Evolutionary conservation across 2,113 vertebrate genomes (phyloP), one percentile per base, ranked within the genome.

Genomic region (Columba janthina): DNA sequence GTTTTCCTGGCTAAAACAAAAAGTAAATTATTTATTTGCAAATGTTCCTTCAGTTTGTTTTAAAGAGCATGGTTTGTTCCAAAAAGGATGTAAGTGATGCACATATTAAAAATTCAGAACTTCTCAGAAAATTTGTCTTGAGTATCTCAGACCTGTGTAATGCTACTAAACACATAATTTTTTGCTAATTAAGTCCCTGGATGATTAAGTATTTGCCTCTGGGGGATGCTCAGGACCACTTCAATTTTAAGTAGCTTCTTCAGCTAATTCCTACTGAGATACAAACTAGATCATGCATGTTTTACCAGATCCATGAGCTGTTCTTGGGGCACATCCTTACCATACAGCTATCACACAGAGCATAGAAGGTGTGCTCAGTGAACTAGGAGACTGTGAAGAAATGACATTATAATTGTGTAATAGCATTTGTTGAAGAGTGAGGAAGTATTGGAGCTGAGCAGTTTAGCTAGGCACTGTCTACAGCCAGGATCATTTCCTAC

Each of bases 251-350:
- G 29, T 34, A 31, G 4, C 16, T 65, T n/a, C 14, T 67, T 65
- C 50, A 51, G 16, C 21, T 76, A 15, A 38, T 53, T 90, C 84
- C 53, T 61, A 18, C 36, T 74, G 51, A 66, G 36, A 83, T 83
- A 5, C n/a, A 6, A 19, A 28, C 9, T 6, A 25, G 1, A 2
- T 28, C 0, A 1, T 42, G 32, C 6, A 1, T 34, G 1, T 61
- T 53, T 79, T 40, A 50, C 15, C n/a, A 40, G n/a, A 54, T 60
- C 42, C 5, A 2, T 7, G n/a, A 56, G n/a, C 25, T 3, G 15
- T 24, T 56, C 13, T 15, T 62, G 48, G 9, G 17, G 18, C 5
- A 2, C 56, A 28, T 70, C 18, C 44, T n/a, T 40, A 2, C 74
- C 2, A 1, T 42, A 3, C 28, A n/a, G 36, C 15, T 77, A 9